Conservation (phyloP, 1,140 invertebrate genomes). For the Drosophila rufa region DNA sequence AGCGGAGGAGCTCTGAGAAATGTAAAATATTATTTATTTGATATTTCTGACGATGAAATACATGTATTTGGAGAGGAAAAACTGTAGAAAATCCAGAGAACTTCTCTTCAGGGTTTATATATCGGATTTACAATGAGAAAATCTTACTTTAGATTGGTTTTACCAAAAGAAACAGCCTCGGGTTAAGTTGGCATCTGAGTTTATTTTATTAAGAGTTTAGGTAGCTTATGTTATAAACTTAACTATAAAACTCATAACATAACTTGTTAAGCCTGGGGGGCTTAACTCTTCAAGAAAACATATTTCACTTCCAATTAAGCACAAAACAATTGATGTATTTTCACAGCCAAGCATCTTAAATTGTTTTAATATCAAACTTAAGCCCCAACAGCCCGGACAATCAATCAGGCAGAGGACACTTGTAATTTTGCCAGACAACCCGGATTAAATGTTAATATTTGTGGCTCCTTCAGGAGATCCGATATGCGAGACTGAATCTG, state of each 20-base stretch:
- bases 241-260: too few relatives aligned
- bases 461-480: neutral
- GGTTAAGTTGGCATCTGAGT: neutral
- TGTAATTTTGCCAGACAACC: constrained; percentile 19
- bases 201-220: too few relatives aligned
- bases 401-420: constrained; percentile 22
- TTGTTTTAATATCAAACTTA: neutral
- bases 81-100: neutral
- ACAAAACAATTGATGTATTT: neutral
- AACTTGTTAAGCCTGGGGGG: neutral
- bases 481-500: constrained; percentile 4
- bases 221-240: too few relatives aligned
- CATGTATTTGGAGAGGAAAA: too few relatives aligned
- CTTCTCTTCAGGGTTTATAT: neutral
- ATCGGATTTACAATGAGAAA: neutral
- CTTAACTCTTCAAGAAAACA: too few relatives aligned
- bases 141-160: neutral
- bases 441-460: constrained; percentile 46
- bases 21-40: constrained; percentile 13
- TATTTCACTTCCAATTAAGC: neutral
- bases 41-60: neutral
- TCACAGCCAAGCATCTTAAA: neutral
- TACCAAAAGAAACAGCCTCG: neutral
- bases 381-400: neutral
- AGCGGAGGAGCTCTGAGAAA: neutral